Conservation (phyloP, 2,113 vertebrate genomes). For the Phycodurus eques region DNA sequence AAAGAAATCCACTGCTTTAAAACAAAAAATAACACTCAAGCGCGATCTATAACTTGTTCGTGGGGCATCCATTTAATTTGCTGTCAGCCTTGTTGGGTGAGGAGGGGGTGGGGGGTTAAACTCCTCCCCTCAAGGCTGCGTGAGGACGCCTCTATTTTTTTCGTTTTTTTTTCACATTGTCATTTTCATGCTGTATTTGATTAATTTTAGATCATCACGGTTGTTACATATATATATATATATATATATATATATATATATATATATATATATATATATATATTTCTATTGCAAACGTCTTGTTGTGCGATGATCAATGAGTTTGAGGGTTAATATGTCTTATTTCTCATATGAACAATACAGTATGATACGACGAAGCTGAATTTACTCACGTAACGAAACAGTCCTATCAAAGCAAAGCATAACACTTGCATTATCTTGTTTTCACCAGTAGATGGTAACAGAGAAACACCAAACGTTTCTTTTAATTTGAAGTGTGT, state of each 20-base stretch:
- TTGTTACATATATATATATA: background rate
- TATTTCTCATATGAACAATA: background rate
- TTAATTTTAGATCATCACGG: background rate
- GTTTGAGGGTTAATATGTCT: background rate
- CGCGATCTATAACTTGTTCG: background rate
- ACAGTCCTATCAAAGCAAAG: background rate
- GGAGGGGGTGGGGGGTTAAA: background rate
- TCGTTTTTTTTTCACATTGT: background rate
- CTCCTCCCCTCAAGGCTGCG: background rate
- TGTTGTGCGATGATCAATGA: background rate
- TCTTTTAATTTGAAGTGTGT: too few species aligned
- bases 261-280: too few species aligned
- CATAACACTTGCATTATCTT: background rate
- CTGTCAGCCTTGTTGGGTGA: background rate
- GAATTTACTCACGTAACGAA: background rate
- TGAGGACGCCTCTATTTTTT: background rate
- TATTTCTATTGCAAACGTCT: background rate
- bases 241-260: too few species aligned
- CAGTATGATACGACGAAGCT: background rate
- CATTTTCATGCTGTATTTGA: background rate
- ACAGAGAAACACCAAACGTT: background rate
- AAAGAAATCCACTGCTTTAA: background rate
- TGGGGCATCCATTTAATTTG: background rate
- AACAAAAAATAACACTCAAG: background rate
- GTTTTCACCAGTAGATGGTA: slow-evolving; percentile 43